Conservation (phyloP, 2,797 vertebrate species). For the Poecilia velifera region DNA sequence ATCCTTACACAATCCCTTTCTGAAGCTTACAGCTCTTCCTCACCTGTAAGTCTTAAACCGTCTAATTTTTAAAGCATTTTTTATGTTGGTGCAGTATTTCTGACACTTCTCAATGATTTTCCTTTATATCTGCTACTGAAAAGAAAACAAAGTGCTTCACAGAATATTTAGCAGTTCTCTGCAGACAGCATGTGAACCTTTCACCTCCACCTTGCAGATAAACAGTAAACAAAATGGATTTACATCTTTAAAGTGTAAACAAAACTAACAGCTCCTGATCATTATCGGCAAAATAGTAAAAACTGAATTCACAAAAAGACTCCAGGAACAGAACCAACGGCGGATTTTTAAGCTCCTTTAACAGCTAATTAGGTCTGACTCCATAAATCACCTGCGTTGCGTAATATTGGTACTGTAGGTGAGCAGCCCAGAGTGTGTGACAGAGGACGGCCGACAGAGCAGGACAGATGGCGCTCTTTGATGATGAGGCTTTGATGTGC, state of each 20-base stretch:
- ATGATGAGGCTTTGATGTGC: slow-evolving; percentile 71
- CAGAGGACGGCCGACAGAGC: slow-evolving; percentile 26
- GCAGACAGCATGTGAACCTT: slow-evolving; percentile 2
- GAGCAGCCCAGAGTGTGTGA: slow-evolving; percentile 33
- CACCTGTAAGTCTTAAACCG: background rate
- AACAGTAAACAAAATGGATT: slow-evolving; percentile 5
- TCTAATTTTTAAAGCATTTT: background rate
- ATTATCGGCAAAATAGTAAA: background rate
- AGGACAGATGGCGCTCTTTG: slow-evolving; percentile 68
- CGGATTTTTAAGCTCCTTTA: background rate
- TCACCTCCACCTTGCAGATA: background rate
- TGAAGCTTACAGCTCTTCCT: background rate
- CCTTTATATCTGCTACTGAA: background rate
- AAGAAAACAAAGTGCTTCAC: slow-evolving; percentile 27
- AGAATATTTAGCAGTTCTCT: slow-evolving; percentile 27
- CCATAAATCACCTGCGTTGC: slow-evolving; percentile 19
- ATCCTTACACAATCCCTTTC: background rate
- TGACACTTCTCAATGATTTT: background rate
- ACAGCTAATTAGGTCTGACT: background rate
- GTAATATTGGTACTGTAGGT: slow-evolving; percentile 36
- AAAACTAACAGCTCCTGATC: background rate
- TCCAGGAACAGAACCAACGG: background rate
- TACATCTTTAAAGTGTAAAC: background rate
- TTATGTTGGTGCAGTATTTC: slow-evolving; percentile 9
- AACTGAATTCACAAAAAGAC: background rate